A percentile compares a stretch with the other conserved stretches of the same genome.
phyloP scores from a whole-genome alignment of 2,113 vertebrate species.

The Rhipidura dahli region DNA sequence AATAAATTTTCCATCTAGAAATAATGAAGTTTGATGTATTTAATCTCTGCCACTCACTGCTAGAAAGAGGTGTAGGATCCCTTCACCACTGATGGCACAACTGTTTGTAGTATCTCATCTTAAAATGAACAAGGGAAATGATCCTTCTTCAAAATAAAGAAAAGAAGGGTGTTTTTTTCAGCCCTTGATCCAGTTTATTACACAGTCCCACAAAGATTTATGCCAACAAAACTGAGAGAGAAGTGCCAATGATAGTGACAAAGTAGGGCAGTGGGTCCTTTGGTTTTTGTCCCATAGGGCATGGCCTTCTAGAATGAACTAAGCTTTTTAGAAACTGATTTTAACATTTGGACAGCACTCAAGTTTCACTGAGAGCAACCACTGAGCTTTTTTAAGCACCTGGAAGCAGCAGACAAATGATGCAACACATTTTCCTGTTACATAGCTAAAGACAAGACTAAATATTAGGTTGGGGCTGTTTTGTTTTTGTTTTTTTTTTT shows the following conservation, averaged over 20 bases:
- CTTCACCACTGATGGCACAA: background rate
- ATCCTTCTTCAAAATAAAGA: background rate
- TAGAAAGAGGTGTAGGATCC: background rate
- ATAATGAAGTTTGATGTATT: background rate
- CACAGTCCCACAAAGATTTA: background rate
- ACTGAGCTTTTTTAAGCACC: slow-evolving; percentile 73
- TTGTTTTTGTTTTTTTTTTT: background rate
- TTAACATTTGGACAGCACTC: slow-evolving; percentile 55
- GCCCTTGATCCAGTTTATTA: background rate
- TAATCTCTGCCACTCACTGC: background rate
- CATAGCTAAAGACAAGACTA: slow-evolving; percentile 58
- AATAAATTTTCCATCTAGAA: background rate
- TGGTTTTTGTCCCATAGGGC: slow-evolving; percentile 38
- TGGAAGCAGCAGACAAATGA: slow-evolving; percentile 64
- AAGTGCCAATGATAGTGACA: background rate
- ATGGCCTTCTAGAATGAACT: slow-evolving; percentile 50
- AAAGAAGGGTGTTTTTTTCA: background rate
- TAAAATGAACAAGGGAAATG: background rate
- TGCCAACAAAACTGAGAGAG: slow-evolving; percentile 9
- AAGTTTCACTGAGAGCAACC: slow-evolving; percentile 33
- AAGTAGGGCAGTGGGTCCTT: slow-evolving; percentile 50
- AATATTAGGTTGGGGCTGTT: slow-evolving; percentile 39
- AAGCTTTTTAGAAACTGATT: slow-evolving; percentile 32
- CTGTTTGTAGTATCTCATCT: background rate
- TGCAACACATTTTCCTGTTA: slow-evolving; percentile 65